Conservation (phyloP, 2,888 invertebrate species). For the Chironomus riparius region DNA sequence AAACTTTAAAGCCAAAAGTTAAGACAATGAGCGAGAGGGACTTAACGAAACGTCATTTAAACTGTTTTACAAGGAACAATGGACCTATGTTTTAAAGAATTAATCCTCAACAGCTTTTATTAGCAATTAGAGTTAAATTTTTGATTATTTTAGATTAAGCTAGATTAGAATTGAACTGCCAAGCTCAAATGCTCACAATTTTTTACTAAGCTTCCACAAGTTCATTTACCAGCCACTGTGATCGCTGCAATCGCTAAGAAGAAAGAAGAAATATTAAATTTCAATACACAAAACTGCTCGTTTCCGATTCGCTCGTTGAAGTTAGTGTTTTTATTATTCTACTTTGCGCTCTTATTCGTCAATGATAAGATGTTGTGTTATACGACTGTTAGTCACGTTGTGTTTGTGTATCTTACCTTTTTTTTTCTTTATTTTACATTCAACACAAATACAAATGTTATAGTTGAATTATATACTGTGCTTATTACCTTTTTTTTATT, state of each 20-base stretch:
- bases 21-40: slow-evolving; percentile 52
- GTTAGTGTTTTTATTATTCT: slow-evolving; percentile 19
- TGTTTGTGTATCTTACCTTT: not conserved
- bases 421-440: not conserved
- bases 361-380: slow-evolving; percentile 14
- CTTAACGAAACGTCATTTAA: slow-evolving; percentile 41
- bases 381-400: not conserved
- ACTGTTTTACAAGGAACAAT: slow-evolving; percentile 33
- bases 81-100: not conserved
- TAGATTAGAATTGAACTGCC: not conserved
- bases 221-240: not conserved
- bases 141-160: not conserved
- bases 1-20: slow-evolving; percentile 49
- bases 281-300: not conserved
- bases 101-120: too few species aligned
- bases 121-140: not conserved
- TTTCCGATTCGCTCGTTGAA: slow-evolving; percentile 16
- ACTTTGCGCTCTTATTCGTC: slow-evolving; percentile 16
- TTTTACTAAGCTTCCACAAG: not conserved
- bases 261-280: not conserved
- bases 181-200: not conserved
- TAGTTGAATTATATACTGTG: not conserved
- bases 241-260: not conserved
- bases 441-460: slow-evolving; percentile 4
- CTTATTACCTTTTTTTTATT: not conserved